Base-by-base conservation (phyloP, 2,797 vertebrate genomes). In the Neomorphus geoffroyi region DNA sequence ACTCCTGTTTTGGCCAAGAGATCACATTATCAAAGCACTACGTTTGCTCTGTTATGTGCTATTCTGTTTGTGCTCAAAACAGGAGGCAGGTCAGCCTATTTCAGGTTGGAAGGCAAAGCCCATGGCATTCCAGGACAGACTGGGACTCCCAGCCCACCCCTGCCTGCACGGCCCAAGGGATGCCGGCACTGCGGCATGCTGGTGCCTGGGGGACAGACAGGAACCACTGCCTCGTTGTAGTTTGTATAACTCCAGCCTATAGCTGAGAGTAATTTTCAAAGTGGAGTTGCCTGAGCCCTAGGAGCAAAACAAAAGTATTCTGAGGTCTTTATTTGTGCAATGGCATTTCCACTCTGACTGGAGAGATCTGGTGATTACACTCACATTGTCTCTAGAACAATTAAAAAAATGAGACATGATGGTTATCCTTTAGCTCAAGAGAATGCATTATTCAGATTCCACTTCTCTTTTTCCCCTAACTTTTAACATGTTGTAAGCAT, bases 311-410 rank as follows among this genome's bases (percentile, higher is more conserved):
- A 61, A 15, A 78, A 92, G 70, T 54, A 32, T 67, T 83, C 53
- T 0, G 16, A 88, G 46, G n/a, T 81, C 72, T 91, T 67, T 35
- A 74, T 90, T 80, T 93, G 82, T 90, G 83, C 88, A 61, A 50
- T 81, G 86, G 88, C 80, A 90, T 96, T 96, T 96, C 78, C 64
- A 13, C 1, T 11, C 54, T 33, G 66, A 17, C 56, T 39, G 70
- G 58, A 8, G 88, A 85, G 75, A 43, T 50, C 58, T 19, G 69
- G 46, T 54, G 91, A 46, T 48, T 24, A 74, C 53, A 0, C 65
- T 65, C 3, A 3, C 51, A 50, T 87, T 87, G 81, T 87, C 69
- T 87, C 86, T 16, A 4, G 5, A 83, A 81, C 84, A 78, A 91
- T 90, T 78, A 17, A 33, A 64, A 65, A 85, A 48, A 80, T 39